phyloP scores from a whole-genome alignment of 2,888 invertebrate genomes.

The Odontocerum albicorne region DNA sequence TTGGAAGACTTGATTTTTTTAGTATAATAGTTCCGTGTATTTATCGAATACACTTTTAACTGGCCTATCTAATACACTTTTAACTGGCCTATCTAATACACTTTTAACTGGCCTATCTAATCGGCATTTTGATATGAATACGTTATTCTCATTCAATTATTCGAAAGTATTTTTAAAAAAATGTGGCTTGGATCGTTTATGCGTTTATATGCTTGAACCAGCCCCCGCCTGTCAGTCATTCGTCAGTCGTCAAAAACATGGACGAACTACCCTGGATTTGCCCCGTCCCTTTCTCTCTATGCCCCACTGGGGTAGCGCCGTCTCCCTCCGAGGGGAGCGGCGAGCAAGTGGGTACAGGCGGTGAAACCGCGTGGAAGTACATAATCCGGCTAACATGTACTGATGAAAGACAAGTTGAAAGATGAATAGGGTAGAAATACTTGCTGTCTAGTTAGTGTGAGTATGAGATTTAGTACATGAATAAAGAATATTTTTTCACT shows the following conservation, averaged over 20 bases:
- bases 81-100: no score
- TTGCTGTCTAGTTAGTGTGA: constrained; percentile 20
- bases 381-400: constrained; percentile 24
- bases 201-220: no score
- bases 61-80: no score
- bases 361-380: constrained; percentile 29
- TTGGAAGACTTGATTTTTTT: no score
- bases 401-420: constrained; percentile 29
- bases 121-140: no score
- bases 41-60: no score
- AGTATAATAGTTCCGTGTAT: no score
- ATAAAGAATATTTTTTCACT: neutral
- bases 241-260: constrained; percentile 35
- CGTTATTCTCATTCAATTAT: no score
- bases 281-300: neutral
- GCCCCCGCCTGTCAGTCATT: constrained; percentile 36
- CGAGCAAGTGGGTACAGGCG: constrained; percentile 13
- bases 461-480: constrained; percentile 9
- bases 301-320: constrained; percentile 1
- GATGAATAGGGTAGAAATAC: constrained; percentile 24
- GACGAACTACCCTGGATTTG: constrained; percentile 2
- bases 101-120: no score
- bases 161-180: no score
- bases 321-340: constrained; percentile 6
- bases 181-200: no score